phyloP scores from a whole-genome alignment of 2,797 vertebrate genomes.

The Sylvilagus floridanus region DNA sequence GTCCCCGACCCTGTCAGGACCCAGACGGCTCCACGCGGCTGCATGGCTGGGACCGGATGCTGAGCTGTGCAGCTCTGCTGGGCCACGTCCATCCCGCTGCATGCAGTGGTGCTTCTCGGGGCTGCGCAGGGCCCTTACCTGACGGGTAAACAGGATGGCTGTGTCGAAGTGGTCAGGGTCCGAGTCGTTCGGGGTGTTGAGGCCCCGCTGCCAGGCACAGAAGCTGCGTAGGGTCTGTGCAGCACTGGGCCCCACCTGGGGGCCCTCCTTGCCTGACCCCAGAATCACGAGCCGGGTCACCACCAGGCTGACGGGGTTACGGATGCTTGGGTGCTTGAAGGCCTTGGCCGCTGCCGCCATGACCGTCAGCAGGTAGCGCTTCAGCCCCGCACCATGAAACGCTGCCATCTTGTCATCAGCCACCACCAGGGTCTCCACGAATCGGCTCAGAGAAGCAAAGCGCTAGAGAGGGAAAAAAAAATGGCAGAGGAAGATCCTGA shows the following conservation, averaged over 20 bases:
- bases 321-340: constrained; percentile 87
- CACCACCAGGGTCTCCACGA: constrained; percentile 88
- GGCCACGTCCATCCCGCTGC: not conserved
- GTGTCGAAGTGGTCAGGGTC: constrained; percentile 88
- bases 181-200: constrained; percentile 84
- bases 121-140: constrained; percentile 77
- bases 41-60: not conserved
- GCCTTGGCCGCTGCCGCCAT: constrained; percentile 86
- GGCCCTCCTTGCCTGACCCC: constrained; percentile 84
- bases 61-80: fast-evolving
- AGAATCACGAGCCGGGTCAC: constrained; percentile 87
- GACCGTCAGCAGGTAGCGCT: constrained; percentile 87
- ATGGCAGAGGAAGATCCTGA: not conserved
- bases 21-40: fast-evolving
- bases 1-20: not conserved
- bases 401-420: constrained; percentile 87
- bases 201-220: constrained; percentile 87
- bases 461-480: constrained; percentile 73
- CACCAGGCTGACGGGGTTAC: constrained; percentile 86
- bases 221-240: constrained; percentile 87
- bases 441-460: constrained; percentile 86
- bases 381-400: constrained; percentile 85
- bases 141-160: constrained; percentile 87
- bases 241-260: constrained; percentile 84
- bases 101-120: fast-evolving